Conservation (phyloP, 2,888 invertebrate genomes). For the Philonicus albiceps region DNA sequence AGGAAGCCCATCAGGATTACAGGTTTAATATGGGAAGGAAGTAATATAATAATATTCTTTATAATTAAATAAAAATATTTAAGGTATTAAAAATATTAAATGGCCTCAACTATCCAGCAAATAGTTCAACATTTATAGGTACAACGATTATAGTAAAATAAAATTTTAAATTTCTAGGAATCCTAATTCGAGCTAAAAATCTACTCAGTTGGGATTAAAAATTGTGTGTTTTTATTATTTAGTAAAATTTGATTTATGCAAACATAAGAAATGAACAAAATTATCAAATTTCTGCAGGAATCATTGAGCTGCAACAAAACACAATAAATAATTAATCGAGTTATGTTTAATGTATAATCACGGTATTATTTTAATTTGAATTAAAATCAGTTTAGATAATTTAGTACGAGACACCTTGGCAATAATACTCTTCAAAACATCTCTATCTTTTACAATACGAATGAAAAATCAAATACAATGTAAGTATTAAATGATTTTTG, state of each 20-base stretch:
- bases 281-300: not conserved
- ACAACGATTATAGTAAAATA: too few relatives aligned
- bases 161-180: too few relatives aligned
- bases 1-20: not conserved
- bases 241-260: not conserved
- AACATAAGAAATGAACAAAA: not conserved
- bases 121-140: too few relatives aligned
- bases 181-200: too few relatives aligned
- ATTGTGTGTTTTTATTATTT: not conserved
- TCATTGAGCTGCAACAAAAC: not conserved
- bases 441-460: not conserved
- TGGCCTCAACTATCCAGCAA: too few relatives aligned
- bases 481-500: not conserved
- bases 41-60: too few relatives aligned
- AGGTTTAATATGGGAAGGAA: too few relatives aligned
- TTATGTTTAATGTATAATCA: not conserved
- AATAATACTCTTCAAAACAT: not conserved
- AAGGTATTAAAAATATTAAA: too few relatives aligned
- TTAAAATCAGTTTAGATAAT: not conserved
- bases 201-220: too few relatives aligned
- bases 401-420: not conserved
- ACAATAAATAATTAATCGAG: not conserved
- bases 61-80: too few relatives aligned
- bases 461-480: not conserved
- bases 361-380: not conserved